Base-by-base conservation (phyloP, 2,797 vertebrate genomes). In the Myotis daubentonii region DNA sequence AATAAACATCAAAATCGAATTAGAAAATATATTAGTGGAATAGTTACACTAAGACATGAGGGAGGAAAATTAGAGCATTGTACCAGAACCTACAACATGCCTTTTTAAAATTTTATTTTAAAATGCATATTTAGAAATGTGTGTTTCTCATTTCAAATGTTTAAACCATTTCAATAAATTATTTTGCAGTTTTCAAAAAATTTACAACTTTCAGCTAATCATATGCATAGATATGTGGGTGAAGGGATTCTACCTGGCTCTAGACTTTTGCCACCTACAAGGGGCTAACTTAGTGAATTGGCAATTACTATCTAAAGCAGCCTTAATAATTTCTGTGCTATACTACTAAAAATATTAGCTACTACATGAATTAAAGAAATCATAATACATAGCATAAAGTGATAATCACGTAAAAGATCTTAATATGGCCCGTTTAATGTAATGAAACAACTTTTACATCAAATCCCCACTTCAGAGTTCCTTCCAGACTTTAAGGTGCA, bases 161-260 rank as follows among this genome's bases (percentile, higher is more conserved):
- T 65, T 79, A 8, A 23, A 25, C 55, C 36, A 66, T 41, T 91
- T 85, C 11, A 41, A 76, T 47, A 87, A 70, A 22, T 47, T 55
- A 23, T 94, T 91, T 66, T 74, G 7, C 7, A 57, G 4, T 82
- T 74, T 91, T 91, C 19, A 87, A 44, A 93, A 94, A 66, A 71
- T 25, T 66, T 76, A 28, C 22, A 74, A 78, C 22, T 83, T 89
- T 70, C 30, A 78, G 11, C 30, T 89, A 84, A 72, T 75, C 76
- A 11, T 89, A 68, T 41, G 3, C 62, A 72, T 33, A 44, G 19
- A 36, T 82, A 57, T 82, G 66, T 92, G 79, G 33, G 16, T 82
- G n/a, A 93, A 74, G 5, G 2, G 6, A 65, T 70, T 81, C 51
- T 93, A 6, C 33, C n/a, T 84, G 25, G 38, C 41, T 79, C 38